These are phyloP conservation scores for Varecia variegata DNA, from an alignment of 2,797 vertebrate species.

Conservation along the genomic window DNA sequence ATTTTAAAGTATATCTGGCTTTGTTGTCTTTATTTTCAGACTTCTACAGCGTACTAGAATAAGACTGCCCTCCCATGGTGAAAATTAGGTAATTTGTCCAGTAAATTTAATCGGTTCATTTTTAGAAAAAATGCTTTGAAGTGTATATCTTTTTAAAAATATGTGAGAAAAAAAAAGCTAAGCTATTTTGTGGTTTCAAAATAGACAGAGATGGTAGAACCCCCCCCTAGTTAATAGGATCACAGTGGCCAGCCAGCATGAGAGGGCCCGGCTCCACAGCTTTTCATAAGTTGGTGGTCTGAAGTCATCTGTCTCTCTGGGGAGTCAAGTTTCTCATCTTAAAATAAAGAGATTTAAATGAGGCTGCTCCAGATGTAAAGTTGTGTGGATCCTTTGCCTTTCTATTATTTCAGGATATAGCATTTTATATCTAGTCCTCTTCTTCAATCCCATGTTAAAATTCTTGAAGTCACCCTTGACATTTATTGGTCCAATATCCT, in stretches of 20 bases:
- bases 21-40: background rate
- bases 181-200: background rate
- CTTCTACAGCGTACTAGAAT: background rate
- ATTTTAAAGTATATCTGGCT: background rate
- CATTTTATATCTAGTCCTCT: background rate
- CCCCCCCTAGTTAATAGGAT: background rate
- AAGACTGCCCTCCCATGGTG: conserved; percentile 80
- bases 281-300: background rate
- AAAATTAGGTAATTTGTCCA: conserved; percentile 7
- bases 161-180: background rate
- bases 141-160: background rate
- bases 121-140: background rate
- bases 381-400: background rate
- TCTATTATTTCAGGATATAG: background rate
- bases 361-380: background rate
- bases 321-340: background rate
- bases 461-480: background rate
- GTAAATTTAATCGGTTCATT: background rate
- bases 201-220: background rate
- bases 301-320: background rate
- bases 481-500: background rate
- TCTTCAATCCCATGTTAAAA: background rate
- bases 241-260: background rate
- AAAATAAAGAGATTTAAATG: background rate
- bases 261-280: background rate